A percentile compares a stretch with the other conserved stretches of the same genome.
These are phyloP conservation scores for Stomatorhinus walkeri DNA, from an alignment of 2,797 vertebrate species.

Conservation along the genomic window DNA sequence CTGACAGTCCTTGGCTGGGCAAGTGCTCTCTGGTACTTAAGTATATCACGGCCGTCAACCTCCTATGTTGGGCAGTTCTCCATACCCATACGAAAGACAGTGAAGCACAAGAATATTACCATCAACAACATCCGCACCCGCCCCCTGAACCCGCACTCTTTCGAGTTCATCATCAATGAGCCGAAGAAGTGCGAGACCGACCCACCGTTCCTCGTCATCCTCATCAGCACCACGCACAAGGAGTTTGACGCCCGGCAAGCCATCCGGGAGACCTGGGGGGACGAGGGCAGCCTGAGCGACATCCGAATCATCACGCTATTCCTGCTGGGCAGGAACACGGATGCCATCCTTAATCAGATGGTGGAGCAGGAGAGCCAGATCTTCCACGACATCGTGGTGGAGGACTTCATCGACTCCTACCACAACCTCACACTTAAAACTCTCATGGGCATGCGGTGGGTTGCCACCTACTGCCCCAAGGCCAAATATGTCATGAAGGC, in stretches of 20 bases:
- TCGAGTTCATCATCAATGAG: conserved; percentile 89
- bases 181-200: conserved; percentile 81
- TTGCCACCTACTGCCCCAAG: conserved; percentile 85
- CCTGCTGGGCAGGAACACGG: conserved; percentile 80
- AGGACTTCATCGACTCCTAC: conserved; percentile 95
- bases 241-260: conserved; percentile 95
- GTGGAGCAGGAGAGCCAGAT: conserved; percentile 98
- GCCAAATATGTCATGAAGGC: conserved; percentile 96
- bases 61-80: conserved; percentile 76
- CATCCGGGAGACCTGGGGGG: conserved; percentile 95
- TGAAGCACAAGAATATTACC: conserved; percentile 75
- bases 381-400: conserved; percentile 93
- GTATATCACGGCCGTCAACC: conserved; percentile 81
- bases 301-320: conserved; percentile 86
- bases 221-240: conserved; percentile 97
- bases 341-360: conserved; percentile 91
- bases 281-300: conserved; percentile 83
- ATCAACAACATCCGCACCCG: conserved; percentile 91
- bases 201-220: conserved; percentile 84
- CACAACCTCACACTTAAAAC: conserved; percentile 97
- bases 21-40: conserved; percentile 96
- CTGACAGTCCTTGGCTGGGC: conserved; percentile 98
- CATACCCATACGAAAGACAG: conserved; percentile 62
- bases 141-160: conserved; percentile 91
- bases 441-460: conserved; percentile 97